Percentiles rank a stretch among this genome's conserved stretches.
Evolutionary conservation across 2,113 vertebrate genomes (phyloP).

Genomic region (Sinocyclocheilus grahami): DNA sequence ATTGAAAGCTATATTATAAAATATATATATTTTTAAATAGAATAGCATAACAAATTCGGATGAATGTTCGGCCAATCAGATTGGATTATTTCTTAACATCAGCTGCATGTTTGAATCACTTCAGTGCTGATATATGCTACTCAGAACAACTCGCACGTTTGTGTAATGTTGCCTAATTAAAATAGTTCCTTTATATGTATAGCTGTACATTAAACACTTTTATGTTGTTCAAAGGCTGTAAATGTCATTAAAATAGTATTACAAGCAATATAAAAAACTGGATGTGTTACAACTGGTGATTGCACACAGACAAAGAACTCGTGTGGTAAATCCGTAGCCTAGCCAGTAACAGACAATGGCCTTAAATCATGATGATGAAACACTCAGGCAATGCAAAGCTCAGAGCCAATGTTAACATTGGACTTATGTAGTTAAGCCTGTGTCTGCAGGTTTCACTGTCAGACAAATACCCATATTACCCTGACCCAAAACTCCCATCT

Average conservation of each 20-base stretch:
- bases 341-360: slow-evolving; percentile 12
- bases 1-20: neutral
- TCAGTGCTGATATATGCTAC: neutral
- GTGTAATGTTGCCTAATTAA: neutral
- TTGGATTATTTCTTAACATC: neutral
- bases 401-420: slow-evolving; percentile 17
- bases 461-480: slow-evolving; percentile 28
- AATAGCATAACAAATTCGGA: neutral
- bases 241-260: neutral
- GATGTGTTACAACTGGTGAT: neutral
- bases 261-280: neutral
- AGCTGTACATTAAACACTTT: neutral
- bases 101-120: neutral
- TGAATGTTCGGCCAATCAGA: neutral
- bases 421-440: neutral
- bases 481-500: neutral
- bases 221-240: neutral
- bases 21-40: neutral
- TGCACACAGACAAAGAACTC: neutral
- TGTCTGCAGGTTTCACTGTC: slow-evolving; percentile 23
- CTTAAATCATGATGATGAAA: slow-evolving; percentile 41
- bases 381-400: slow-evolving; percentile 24
- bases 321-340: slow-evolving; percentile 12
- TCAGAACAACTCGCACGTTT: neutral
- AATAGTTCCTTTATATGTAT: neutral